These are phyloP conservation scores for Gorsachius goisagi DNA, from an alignment of 2,113 vertebrate species.

Conservation along the genomic window DNA sequence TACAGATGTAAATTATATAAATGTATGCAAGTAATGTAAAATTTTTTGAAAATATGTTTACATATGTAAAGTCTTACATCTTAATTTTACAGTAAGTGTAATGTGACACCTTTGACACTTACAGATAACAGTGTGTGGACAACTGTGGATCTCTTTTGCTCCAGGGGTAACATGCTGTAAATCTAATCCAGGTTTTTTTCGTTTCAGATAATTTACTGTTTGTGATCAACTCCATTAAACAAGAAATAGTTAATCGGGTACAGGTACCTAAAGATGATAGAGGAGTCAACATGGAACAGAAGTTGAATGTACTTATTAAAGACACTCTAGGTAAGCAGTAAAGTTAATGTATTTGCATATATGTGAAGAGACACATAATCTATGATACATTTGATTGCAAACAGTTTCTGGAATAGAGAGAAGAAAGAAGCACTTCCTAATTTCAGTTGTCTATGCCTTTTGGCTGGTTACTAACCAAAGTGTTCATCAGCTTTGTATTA, in stretches of 20 bases:
- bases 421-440: neutral
- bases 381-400: rapidly evolving
- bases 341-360: neutral
- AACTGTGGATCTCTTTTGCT: neutral
- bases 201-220: conserved; percentile 92
- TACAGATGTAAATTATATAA: neutral
- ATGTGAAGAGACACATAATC: neutral
- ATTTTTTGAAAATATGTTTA: neutral
- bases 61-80: neutral
- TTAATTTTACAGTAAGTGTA: neutral
- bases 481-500: neutral
- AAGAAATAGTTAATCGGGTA: conserved; percentile 94
- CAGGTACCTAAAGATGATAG: conserved; percentile 86
- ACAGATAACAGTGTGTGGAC: neutral
- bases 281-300: conserved; percentile 89
- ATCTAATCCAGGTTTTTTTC: neutral
- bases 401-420: neutral
- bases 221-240: conserved; percentile 98
- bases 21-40: neutral
- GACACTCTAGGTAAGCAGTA: conserved; percentile 90
- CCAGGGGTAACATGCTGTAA: neutral
- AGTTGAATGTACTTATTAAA: conserved; percentile 90
- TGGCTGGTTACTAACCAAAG: neutral
- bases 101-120: neutral
- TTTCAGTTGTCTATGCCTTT: neutral